These are phyloP conservation scores for Seira musarum DNA, from an alignment of 2,888 invertebrate species.

Conservation along the genomic window DNA sequence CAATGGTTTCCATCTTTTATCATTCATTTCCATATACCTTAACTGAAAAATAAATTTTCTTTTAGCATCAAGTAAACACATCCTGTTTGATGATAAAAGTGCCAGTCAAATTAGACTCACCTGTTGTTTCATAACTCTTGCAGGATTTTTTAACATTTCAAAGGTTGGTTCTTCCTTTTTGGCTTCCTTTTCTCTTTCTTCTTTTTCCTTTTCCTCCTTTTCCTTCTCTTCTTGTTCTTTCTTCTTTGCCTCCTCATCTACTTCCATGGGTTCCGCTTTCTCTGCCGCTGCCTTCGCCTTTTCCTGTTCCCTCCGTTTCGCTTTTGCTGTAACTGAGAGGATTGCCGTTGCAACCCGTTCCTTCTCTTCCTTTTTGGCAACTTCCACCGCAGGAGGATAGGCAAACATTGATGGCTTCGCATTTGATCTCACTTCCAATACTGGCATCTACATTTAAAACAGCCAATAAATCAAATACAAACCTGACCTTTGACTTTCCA, in stretches of 20 bases:
- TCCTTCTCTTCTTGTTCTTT: slow-evolving; percentile 72
- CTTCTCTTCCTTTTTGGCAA: slow-evolving; percentile 97
- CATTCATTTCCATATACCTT: slow-evolving; percentile 81
- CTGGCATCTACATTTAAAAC: slow-evolving; percentile 82
- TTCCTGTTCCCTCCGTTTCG: slow-evolving; percentile 87
- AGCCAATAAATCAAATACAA: too few species aligned
- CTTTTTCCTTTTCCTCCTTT: slow-evolving; percentile 74
- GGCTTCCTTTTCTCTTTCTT: slow-evolving; percentile 75
- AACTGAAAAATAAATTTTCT: slow-evolving; percentile 71
- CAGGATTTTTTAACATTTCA: slow-evolving; percentile 95
- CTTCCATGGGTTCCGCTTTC: slow-evolving; percentile 73
- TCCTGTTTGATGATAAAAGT: too few species aligned
- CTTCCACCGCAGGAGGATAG: slow-evolving; percentile 97
- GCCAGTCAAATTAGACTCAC: too few species aligned
- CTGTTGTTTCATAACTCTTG: slow-evolving; percentile 94
- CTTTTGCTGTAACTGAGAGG: slow-evolving; percentile 95
- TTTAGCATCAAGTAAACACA: too few species aligned
- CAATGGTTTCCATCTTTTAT: slow-evolving; percentile 87
- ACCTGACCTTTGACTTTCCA: too few species aligned
- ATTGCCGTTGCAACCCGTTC: slow-evolving; percentile 99
- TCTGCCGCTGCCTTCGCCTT: slow-evolving; percentile 74
- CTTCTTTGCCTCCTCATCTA: slow-evolving; percentile 74
- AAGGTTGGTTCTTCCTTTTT: slow-evolving; percentile 87
- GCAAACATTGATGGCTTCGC: slow-evolving; percentile 96
- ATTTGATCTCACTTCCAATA: slow-evolving; percentile 91